phyloP scores from a whole-genome alignment of 2,888 invertebrate genomes.

The Hipparchia semele region DNA sequence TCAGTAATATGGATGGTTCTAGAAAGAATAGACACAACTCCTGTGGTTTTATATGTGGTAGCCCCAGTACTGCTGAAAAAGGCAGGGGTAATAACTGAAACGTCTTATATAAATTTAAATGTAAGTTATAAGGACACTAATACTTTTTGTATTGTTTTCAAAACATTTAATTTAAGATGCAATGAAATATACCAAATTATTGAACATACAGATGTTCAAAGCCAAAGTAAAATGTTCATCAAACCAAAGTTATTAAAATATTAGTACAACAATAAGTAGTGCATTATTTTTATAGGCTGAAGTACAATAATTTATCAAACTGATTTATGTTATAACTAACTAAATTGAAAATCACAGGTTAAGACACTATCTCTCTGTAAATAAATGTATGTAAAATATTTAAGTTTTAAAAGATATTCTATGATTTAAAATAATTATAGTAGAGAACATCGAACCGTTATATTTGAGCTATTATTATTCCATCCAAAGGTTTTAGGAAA shows the following conservation, averaged over 20 bases:
- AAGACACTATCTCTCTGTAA: neutral
- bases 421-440: neutral
- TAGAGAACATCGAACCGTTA: slow-evolving; percentile 23
- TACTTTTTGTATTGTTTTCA: neutral
- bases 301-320: neutral
- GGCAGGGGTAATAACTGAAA: slow-evolving; percentile 43
- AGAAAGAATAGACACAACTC: slow-evolving; percentile 93
- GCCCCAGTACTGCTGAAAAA: slow-evolving; percentile 64
- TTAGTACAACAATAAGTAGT: slow-evolving; percentile 5
- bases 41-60: slow-evolving; percentile 82
- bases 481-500: slow-evolving; percentile 19
- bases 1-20: slow-evolving; percentile 86
- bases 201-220: slow-evolving; percentile 6
- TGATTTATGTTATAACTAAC: neutral
- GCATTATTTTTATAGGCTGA: neutral
- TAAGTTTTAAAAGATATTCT: neutral
- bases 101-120: slow-evolving; percentile 33
- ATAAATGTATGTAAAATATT: neutral
- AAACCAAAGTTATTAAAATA: slow-evolving; percentile 17
- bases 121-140: neutral
- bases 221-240: slow-evolving; percentile 14
- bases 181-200: slow-evolving; percentile 5
- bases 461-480: slow-evolving; percentile 27
- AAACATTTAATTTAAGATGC: neutral
- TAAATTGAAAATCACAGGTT: neutral